These are phyloP conservation scores for Gryllus bimaculatus DNA, from an alignment of 1,140 invertebrate species.

Conservation along the genomic window DNA sequence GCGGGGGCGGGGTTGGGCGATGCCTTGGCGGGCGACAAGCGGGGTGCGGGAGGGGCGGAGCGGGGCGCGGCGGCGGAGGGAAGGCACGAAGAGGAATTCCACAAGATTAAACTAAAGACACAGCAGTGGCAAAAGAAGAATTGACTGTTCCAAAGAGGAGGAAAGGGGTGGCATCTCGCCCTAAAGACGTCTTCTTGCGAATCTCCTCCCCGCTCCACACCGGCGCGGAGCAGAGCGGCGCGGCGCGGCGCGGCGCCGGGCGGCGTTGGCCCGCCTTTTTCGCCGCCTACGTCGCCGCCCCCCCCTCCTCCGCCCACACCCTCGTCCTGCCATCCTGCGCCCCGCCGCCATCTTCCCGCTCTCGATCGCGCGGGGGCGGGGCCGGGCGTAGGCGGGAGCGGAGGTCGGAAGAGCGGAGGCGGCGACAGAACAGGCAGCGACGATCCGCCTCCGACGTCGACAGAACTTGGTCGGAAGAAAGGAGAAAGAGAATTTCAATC, in stretches of 20 bases:
- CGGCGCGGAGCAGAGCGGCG: too few species aligned
- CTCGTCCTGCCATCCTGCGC: too few species aligned
- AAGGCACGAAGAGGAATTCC: slow-evolving; percentile 14
- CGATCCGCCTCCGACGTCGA: not conserved
- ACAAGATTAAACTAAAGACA: slow-evolving; percentile 21
- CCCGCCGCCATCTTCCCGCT: too few species aligned
- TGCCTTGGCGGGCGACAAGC: not conserved
- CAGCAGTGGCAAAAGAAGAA: slow-evolving; percentile 8
- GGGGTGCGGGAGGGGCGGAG: too few species aligned
- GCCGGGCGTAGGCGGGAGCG: too few species aligned
- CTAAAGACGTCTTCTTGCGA: not conserved
- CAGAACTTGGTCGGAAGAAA: not conserved
- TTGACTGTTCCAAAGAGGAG: not conserved
- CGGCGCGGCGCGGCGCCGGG: too few species aligned
- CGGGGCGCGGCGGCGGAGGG: not conserved
- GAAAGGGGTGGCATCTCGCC: not conserved
- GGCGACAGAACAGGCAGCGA: not conserved
- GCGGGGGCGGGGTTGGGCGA: not conserved
- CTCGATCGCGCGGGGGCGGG: too few species aligned
- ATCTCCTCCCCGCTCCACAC: not conserved
- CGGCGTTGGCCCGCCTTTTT: too few species aligned
- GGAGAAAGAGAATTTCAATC: not conserved
- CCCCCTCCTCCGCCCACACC: too few species aligned
- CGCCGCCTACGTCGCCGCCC: too few species aligned
- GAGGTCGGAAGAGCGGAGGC: too few species aligned